Base-by-base conservation (phyloP, 2,113 vertebrate species). In the Nycticorax nycticorax region DNA sequence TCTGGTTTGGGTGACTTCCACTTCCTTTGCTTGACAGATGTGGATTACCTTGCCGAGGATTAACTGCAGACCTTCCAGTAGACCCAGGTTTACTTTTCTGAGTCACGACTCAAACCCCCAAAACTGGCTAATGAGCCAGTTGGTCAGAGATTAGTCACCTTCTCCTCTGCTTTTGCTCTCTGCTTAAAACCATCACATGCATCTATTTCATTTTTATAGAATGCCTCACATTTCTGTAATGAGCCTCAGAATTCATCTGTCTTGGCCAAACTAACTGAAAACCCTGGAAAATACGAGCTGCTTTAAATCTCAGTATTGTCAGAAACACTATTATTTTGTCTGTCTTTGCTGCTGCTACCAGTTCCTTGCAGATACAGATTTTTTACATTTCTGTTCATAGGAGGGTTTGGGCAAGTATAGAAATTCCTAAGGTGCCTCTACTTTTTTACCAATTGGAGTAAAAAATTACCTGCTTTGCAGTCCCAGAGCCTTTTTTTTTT, bases 231-330 rank as follows among this genome's bases (percentile, higher is more conserved):
- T 82, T 92, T 95, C 77, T 82, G 60, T 88, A 93, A 85, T 28
- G 62, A 91, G n/a, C 57, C 53, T 72, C 14, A 1, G 66, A 88
- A 89, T 79, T 75, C 7, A 76, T 64, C 26, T 53, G 7, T 69
- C 67, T 88, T 95, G 77, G 66, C 74, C 48, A 89, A 76, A 76
- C 48, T 41, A 53, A 85, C 35, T 50, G 93, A 93, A 96, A 94
- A 48, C 13, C 48, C 10, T 37, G 43, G 35, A 94, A 95, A 89
- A 95, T 7, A 79, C 5, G 13, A 82, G 72, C 76, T 68, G n/a
- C 33, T 77, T 87, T 82, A 83, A 74, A 89, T 24, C 3, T 15
- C 6, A 78, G 3, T 86, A 35, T 68, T 92, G 66, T 85, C 52
- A 84, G 73, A 91, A 91, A 37, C 26, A 57, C 10, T 33, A 33